Evolutionary conservation across 2,113 vertebrate species (phyloP).

Genomic region (Strigops habroptila): DNA sequence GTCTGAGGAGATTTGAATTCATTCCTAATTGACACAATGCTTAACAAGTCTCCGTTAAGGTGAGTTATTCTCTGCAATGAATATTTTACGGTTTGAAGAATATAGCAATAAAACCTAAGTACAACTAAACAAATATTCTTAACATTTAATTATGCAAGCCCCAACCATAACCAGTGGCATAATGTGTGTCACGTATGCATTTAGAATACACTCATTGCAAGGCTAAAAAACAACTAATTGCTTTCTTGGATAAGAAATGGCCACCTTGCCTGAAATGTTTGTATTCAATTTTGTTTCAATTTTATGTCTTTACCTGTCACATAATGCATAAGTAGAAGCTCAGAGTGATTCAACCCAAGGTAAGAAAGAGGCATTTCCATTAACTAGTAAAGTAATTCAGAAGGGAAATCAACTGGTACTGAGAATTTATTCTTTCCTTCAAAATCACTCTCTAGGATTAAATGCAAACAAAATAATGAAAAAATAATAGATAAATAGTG

Average conservation of each 20-base stretch:
- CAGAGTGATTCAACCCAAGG: background rate
- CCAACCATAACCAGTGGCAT: background rate
- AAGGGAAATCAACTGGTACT: background rate
- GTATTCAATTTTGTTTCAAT: background rate
- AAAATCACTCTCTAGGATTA: background rate
- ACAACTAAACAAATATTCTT: background rate
- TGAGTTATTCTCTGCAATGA: background rate
- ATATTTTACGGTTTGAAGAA: background rate
- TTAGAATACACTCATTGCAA: background rate
- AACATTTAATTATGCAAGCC: background rate
- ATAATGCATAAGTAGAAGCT: background rate
- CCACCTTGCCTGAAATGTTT: background rate
- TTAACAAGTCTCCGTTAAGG: slow-evolving; percentile 12
- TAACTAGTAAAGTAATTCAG: background rate
- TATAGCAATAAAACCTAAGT: background rate
- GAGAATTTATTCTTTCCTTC: background rate
- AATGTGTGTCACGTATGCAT: background rate
- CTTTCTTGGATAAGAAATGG: background rate
- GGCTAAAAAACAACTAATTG: background rate
- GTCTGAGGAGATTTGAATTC: slow-evolving; percentile 6
- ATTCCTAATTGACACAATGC: slow-evolving; percentile 3
- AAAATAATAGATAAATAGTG: background rate
- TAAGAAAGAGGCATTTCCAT: background rate
- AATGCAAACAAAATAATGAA: background rate
- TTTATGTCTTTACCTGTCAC: background rate